A percentile compares a stretch with the other conserved stretches of the same genome.
Evolutionary conservation across 2,113 vertebrate genomes (phyloP).

Genomic region (rabbit (Oryctolagus cuniculus)): DNA sequence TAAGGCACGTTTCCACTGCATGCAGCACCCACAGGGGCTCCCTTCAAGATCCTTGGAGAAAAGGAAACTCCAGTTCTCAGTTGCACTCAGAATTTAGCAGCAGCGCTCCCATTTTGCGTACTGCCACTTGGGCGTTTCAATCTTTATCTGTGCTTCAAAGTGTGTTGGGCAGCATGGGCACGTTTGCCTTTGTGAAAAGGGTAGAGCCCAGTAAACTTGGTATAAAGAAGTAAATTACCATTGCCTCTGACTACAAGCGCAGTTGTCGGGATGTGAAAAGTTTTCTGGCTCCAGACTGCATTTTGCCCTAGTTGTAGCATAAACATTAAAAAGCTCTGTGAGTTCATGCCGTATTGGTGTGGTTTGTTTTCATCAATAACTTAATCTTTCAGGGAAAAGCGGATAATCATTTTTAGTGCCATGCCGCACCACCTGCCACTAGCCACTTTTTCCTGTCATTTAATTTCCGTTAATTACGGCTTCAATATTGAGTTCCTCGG

Average conservation of each 20-base stretch:
- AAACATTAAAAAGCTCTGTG: conserved; percentile 48
- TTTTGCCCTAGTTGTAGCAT: not conserved
- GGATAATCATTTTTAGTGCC: not conserved
- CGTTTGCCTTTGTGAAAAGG: conserved; percentile 49
- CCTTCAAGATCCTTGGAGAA: conserved; percentile 25
- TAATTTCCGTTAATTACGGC: too few species aligned
- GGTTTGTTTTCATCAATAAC: conserved; percentile 60
- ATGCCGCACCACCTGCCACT: not conserved
- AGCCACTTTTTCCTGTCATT: not conserved
- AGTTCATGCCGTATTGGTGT: not conserved
- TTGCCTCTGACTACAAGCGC: not conserved
- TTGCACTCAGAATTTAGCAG: conserved; percentile 56
- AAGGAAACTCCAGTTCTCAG: conserved; percentile 36
- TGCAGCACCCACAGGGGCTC: not conserved
- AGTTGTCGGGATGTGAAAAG: conserved; percentile 39
- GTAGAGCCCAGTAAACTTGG: not conserved
- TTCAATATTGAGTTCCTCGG: not conserved
- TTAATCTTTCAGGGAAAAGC: conserved; percentile 29
- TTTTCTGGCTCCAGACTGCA: not conserved
- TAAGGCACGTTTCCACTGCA: conserved; percentile 66
- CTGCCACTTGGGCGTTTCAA: conserved; percentile 3
- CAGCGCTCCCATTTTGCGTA: not conserved
- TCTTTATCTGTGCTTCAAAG: conserved; percentile 43
- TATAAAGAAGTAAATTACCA: conserved; percentile 37
- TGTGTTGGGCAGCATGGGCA: not conserved